Evolutionary conservation across 2,113 vertebrate species (phyloP), one percentile per base, ranked within the genome.

Genomic region (Charadrius vociferus): DNA sequence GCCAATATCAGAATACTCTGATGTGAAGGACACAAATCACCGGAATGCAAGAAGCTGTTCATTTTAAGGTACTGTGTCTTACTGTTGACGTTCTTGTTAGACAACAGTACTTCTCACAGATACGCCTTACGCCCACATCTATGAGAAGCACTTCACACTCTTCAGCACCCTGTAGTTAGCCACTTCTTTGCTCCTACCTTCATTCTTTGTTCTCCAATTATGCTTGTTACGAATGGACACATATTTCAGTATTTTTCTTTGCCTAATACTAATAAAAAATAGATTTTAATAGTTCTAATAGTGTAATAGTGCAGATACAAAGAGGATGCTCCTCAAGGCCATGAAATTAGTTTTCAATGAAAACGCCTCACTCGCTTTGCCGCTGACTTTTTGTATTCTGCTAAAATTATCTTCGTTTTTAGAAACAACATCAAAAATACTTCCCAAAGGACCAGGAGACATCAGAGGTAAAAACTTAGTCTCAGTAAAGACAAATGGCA

Each of bases 91-190:
- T 34, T 66, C 47, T 14, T 0, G 0, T n/a, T 43, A 75, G 67
- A 62, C 49, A 66, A 7, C 22, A 63, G 66, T 0, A 20, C 39
- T 80, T 66, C 20, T 8, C 58, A 93, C 29, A 75, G 36, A 36
- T 7, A 36, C 0, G 2, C 4, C 6, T 8, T 75, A 70, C 6
- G 32, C 10, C 26, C 32, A n/a, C 39, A 34, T 29, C 43, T 73
- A 9, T 30, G 58, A 70, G 10, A 50, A 59, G 22, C 23, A 6
- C n/a, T 78, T 34, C 77, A 89, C 71, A 89, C 71, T 77, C 34
- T 43, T 68, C 45, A 86, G 49, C n/a, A 91, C 50, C 63, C 43
- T 71, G 36, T 27, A 67, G 67, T 52, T 45, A 65, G 81, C 52
- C 49, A 84, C 65, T 74, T 85, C 66, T 88, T 77, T 71, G 37